These are phyloP conservation scores for Tautogolabrus adspersus DNA, from an alignment of 2,113 vertebrate species.

Conservation along the genomic window DNA sequence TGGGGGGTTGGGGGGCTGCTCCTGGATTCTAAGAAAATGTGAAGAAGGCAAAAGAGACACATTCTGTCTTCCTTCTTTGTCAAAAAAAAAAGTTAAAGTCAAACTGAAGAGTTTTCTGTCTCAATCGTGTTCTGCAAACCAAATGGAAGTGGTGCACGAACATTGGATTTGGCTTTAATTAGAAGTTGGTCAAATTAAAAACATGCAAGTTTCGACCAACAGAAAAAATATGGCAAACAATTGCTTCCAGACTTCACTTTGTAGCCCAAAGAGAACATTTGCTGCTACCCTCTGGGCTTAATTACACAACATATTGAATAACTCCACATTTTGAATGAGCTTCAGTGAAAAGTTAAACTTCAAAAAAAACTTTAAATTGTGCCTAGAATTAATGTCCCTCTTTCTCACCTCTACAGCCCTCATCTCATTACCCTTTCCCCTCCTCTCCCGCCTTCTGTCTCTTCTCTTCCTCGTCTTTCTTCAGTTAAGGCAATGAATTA, in stretches of 20 bases:
- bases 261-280: neutral
- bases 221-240: neutral
- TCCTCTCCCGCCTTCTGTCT: neutral
- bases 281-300: constrained; percentile 1
- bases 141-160: no score
- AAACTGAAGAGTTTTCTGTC: no score
- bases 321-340: constrained; percentile 5
- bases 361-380: neutral
- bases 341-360: constrained; percentile 3
- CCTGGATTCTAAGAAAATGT: no score
- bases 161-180: constrained; percentile 10
- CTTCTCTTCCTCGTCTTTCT: constrained; percentile 12
- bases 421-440: neutral
- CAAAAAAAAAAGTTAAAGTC: no score
- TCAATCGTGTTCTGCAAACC: no score
- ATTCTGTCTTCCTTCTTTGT: no score
- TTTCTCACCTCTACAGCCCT: neutral
- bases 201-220: neutral
- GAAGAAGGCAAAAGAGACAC: no score
- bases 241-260: neutral
- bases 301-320: constrained; percentile 18
- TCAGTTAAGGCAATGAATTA: constrained; percentile 10
- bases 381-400: neutral
- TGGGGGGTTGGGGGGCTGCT: no score
- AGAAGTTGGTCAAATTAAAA: neutral